Conservation (phyloP, 1,140 invertebrate genomes). For the Drosophila hydei region DNA sequence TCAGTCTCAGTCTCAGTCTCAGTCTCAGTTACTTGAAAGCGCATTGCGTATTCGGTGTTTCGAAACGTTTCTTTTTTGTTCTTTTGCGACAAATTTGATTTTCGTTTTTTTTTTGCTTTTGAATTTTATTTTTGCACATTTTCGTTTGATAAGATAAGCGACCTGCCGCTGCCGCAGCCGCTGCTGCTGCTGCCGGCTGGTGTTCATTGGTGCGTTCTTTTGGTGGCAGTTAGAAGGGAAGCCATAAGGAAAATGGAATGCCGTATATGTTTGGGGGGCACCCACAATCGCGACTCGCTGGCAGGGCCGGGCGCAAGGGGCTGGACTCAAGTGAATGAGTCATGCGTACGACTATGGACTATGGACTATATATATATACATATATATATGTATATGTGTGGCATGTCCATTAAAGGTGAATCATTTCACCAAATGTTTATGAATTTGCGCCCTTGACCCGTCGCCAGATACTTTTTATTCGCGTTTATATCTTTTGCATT, state of each 20-base stretch:
- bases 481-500: conserved; percentile 24
- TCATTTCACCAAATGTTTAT: conserved; percentile 15
- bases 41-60: not conserved
- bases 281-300: no score
- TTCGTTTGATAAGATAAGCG: conserved; percentile 43
- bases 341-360: not conserved
- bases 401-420: conserved; percentile 42
- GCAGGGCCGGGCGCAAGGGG: not conserved
- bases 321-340: conserved; percentile 2
- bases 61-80: not conserved
- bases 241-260: conserved; percentile 28
- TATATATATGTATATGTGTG: no score
- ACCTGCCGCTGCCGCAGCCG: not conserved
- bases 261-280: no score
- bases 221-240: conserved; percentile 7
- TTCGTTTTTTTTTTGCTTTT: conserved; percentile 1
- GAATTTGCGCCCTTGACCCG: conserved; percentile 36
- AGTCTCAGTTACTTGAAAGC: not conserved
- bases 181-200: not conserved
- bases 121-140: conserved; percentile 33
- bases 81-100: conserved; percentile 7
- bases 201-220: no score
- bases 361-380: no score
- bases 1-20: no score
- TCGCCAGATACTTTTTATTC: conserved; percentile 25